Evolutionary conservation across 2,797 vertebrate genomes (phyloP), one percentile per base, ranked within the genome.

Genomic region (Falco novaeseelandiae): DNA sequence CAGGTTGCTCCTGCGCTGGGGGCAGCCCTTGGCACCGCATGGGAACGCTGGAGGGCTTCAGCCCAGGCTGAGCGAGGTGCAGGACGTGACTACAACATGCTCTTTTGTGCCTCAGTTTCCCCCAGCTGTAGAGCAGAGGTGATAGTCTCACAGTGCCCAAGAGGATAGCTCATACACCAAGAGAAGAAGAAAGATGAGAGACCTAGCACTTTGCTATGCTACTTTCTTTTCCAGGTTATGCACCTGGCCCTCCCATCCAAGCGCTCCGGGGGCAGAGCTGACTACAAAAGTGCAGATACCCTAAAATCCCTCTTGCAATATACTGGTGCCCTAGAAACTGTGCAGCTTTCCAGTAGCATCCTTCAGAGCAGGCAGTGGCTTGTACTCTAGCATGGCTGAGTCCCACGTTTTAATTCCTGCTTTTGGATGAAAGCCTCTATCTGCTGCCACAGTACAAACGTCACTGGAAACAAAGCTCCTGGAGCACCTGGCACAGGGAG

Each of bases 1-100:
- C 4, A 66, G 55, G 13, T 48, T 62, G 3, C 6, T 12, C 30
- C 42, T 22, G n/a, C 5, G 4, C 17, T 51, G 0, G 0, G 19
- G 34, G 7, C 57, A 83, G 42, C 46, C 23, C 22, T 73, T 59
- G 44, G 15, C 29, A 55, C 11, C 36, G 3, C 66, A 34, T 0
- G 1, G 25, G 66, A 65, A 58, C n/a, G 40, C 3, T 15, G 4
- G 13, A 70, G 38, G 8, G 27, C 32, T 82, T 82, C 77, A 87
- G 34, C 38, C 17, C 22, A 44, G 46, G 48, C 34, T 48, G 38
- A 44, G 8, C 1, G 8, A 82, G 21, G 8, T 32, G 25, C 10
- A 19, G 48, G 48, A 72, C 0, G 0, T 26, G 63, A 12, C 11
- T 5, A 9, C 57, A 46, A 8, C 22, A 3, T 5, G 4, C n/a